Base-by-base conservation (phyloP, 2,797 vertebrate species). In the Catostomus latipinnis region DNA sequence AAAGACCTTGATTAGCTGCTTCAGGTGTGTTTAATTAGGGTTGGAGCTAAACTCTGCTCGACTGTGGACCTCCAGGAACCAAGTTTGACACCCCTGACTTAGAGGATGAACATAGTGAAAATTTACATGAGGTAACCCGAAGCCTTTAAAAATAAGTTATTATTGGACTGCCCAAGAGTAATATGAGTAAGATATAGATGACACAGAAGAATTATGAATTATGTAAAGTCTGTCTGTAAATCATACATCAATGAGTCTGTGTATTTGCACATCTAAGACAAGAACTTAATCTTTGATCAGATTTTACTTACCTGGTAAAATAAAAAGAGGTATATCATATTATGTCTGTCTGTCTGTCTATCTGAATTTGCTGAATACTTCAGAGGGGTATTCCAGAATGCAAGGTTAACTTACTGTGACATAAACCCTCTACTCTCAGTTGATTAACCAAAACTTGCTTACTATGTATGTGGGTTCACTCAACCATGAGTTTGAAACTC, bases 241-340 rank as follows among this genome's bases (percentile, higher is more conserved):
- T 16, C 13, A 16, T 18, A 6, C 5, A 1, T n/a, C 16, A 74
- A 22, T 34, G 9, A 13, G 7, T 65, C 45, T 45, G 43, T 57
- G 10, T 13, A 16, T 50, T 22, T 34, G 54, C 1, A 10, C 13
- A 16, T 76, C 58, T 22, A 43, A 66, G 13, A 46, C 62, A 45
- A 45, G 43, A 22, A 22, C 16, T 13, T 58, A 56, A 50, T 54
- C 68, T 71, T 71, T 58, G 6, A 22, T 11, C 46, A 14, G 3
- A 74, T 62, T 74, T 3, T 73, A n/a, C 16, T 73, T 73, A 13
- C 18, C 16, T n/a, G 5, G 61, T n/a, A n/a, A n/a, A 74, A 74
- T 74, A 74, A 74, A 73, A 70, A 22, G 14, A 72, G 45, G 70
- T 54, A 72, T 58, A 48, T 58, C 0, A 48, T 60, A 58, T 18